Conservation (phyloP, 2,888 invertebrate species). For the Subacronicta megacephala region DNA sequence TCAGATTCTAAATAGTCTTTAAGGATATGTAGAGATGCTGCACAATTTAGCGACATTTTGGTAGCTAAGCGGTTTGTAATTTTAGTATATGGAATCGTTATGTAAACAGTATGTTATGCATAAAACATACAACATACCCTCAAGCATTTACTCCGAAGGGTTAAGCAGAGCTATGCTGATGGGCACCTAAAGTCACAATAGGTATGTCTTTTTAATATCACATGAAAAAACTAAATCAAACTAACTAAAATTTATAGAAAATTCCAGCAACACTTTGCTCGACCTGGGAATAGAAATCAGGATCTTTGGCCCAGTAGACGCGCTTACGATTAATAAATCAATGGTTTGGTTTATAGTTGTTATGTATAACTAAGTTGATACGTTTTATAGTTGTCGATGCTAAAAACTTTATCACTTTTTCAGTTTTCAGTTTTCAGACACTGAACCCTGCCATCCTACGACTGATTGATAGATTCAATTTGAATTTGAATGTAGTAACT, state of each 20-base stretch:
- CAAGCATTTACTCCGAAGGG: no score
- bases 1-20: neutral
- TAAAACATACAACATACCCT: no score
- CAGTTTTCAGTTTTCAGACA: conserved; percentile 18
- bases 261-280: neutral
- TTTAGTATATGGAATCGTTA: neutral
- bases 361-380: conserved; percentile 23
- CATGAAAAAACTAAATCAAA: no score
- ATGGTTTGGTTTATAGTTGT: neutral
- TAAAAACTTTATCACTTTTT: conserved; percentile 41
- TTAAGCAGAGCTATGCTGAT: no score
- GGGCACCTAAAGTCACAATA: no score
- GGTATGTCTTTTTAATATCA: no score
- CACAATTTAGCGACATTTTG: conserved; percentile 1
- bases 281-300: neutral
- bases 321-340: neutral
- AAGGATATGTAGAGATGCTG: neutral
- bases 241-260: no score
- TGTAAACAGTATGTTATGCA: conserved; percentile 11
- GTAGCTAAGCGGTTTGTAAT: conserved; percentile 2
- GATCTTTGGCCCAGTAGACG: neutral
- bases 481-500: conserved; percentile 2
- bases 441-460: conserved; percentile 5
- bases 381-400: conserved; percentile 34
- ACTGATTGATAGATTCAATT: conserved; percentile 19